Percentiles rank a stretch among this genome's conserved stretches.
Conservation (phyloP, 2,797 vertebrate species). For the Malacoraja senta region DNA sequence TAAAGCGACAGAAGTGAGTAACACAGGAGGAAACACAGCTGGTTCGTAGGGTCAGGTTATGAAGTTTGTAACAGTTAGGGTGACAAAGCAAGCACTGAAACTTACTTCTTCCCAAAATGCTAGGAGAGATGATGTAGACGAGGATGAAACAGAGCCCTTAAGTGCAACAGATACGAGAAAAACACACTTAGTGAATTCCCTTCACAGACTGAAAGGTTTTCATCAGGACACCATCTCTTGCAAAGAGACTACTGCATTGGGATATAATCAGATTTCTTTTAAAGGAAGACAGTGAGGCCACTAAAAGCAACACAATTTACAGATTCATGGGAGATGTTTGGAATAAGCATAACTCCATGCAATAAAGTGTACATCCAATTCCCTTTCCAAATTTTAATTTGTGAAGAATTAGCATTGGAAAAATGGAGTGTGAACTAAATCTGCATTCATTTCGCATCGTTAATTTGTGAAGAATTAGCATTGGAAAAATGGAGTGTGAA, state of each 20-base stretch:
- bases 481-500: background rate
- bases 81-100: slow-evolving; percentile 49
- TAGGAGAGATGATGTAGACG: slow-evolving; percentile 67
- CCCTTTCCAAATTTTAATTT: background rate
- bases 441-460: background rate
- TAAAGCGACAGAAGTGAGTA: slow-evolving; percentile 17
- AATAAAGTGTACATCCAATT: background rate
- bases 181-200: slow-evolving; percentile 31
- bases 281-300: background rate
- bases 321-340: background rate
- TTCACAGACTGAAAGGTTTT: background rate
- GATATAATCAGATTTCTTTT: background rate
- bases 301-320: background rate
- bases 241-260: background rate
- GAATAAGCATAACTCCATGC: background rate
- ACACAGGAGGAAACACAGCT: background rate
- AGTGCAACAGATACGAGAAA: slow-evolving; percentile 56
- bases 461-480: background rate
- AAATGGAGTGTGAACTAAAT: background rate
- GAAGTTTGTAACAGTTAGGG: slow-evolving; percentile 45
- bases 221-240: background rate
- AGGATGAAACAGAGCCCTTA: slow-evolving; percentile 71
- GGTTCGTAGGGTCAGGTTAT: slow-evolving; percentile 41
- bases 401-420: background rate
- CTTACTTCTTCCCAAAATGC: slow-evolving; percentile 78